These are phyloP conservation scores for Tachuris rubrigastra DNA, from an alignment of 2,113 vertebrate genomes.

Conservation along the genomic window DNA sequence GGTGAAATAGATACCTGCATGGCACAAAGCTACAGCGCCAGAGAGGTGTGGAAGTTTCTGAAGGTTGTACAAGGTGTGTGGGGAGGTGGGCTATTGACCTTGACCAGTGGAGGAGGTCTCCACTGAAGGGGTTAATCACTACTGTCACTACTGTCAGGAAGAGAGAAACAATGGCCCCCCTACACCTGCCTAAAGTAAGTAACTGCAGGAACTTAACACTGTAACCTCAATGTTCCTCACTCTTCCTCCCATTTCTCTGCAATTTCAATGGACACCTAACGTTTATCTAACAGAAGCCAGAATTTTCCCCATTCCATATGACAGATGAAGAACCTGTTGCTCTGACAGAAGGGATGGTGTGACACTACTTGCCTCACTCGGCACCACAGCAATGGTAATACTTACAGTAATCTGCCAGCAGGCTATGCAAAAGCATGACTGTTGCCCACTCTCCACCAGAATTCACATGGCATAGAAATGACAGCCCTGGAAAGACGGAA, in stretches of 20 bases:
- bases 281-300: background rate
- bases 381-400: background rate
- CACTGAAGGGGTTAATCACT: background rate
- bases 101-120: background rate
- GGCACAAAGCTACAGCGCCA: background rate
- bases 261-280: background rate
- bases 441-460: background rate
- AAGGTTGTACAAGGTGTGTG: background rate
- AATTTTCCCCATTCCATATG: background rate
- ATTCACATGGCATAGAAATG: background rate
- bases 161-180: background rate
- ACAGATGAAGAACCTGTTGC: background rate
- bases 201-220: background rate
- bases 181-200: background rate
- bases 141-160: background rate
- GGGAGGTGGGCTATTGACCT: fast-evolving
- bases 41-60: background rate
- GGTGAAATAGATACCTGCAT: background rate
- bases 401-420: background rate
- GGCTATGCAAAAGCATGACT: background rate
- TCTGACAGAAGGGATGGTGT: background rate
- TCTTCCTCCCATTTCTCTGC: background rate
- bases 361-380: background rate
- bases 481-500: background rate
- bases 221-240: background rate